These are phyloP conservation scores for Brachypterus glaber DNA, from an alignment of 2,888 invertebrate genomes.

Conservation along the genomic window DNA sequence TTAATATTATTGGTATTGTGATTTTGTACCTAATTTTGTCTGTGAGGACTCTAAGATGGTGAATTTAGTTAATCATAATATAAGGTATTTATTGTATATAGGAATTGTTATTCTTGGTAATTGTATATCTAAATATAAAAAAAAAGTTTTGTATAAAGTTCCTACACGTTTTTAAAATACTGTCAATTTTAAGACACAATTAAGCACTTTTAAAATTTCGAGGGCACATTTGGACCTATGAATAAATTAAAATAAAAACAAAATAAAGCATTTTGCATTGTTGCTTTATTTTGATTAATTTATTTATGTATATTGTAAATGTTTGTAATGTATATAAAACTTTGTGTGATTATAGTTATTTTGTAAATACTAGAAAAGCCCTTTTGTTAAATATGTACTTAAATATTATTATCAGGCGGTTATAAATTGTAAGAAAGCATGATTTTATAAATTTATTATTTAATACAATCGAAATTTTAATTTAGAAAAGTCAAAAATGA, in stretches of 20 bases:
- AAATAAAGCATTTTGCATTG: too few species aligned
- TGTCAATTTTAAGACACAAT: constrained; percentile 21
- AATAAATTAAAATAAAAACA: too few species aligned
- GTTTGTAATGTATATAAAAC: background rate
- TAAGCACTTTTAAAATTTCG: background rate
- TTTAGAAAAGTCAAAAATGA: constrained; percentile 22
- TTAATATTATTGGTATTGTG: too few species aligned
- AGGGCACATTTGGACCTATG: too few species aligned
- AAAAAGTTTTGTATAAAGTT: constrained; percentile 28
- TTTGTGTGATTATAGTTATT: background rate
- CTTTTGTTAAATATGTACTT: background rate
- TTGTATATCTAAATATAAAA: constrained; percentile 1
- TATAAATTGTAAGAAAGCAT: constrained; percentile 4
- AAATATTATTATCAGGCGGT: constrained; percentile 3
- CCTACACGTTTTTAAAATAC: constrained; percentile 30
- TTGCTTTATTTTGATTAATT: too few species aligned
- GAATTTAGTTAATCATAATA: background rate
- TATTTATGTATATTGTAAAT: too few species aligned
- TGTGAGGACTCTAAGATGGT: too few species aligned
- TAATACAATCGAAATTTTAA: constrained; percentile 12
- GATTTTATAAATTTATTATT: background rate
- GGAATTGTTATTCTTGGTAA: background rate
- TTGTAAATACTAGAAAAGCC: background rate
- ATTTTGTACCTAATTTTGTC: too few species aligned
- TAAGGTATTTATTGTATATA: constrained; percentile 2